Evolutionary conservation across 2,797 vertebrate species (phyloP), one percentile per base, ranked within the genome.

Genomic region (Ctenopoma multispine): DNA sequence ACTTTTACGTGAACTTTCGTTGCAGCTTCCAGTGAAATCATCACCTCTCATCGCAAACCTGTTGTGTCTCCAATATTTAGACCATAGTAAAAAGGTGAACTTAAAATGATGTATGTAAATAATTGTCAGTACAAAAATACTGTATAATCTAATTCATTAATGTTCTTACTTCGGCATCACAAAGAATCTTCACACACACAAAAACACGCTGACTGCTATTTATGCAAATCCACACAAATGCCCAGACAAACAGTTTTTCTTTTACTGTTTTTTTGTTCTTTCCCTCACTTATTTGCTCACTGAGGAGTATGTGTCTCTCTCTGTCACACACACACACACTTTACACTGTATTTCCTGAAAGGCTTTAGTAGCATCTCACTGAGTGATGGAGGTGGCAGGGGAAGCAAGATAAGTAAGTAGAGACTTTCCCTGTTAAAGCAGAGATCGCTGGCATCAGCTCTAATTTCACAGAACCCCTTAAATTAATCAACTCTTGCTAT

Each of bases 341-440:
- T n/a, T 15, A 18, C 41, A 21, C 38, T 24, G n/a, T 51, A n/a
- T 51, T 56, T 63, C 69, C 63, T 81, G 27, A 10, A n/a, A 59
- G 49, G 44, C 69, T 72, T 70, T 48, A 20, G 62, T 43, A n/a
- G 46, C 48, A 47, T 67, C 21, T 71, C 49, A 38, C 56, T 69
- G 75, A 74, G 51, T 67, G 47, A 70, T 72, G 36, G 31, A 72
- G 68, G 41, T 50, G 41, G 58, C 54, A 46, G 46, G 1, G 47
- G 41, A 7, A 61, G 55, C 41, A 50, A 73, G 63, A 78, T 40
- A 44, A 58, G 60, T 21, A 58, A 57, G 46, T 27, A 56, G 31
- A 43, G 44, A 43, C 23, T 0, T 31, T 43, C 15, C 56, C 7
- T 34, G 66, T 54, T 29, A 31, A 43, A 44, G 46, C 46, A 51